A percentile compares a stretch with the other conserved stretches of the same genome.
Evolutionary conservation across 2,797 vertebrate species (phyloP).

Genomic region (Buphagus erythrorhynchus): DNA sequence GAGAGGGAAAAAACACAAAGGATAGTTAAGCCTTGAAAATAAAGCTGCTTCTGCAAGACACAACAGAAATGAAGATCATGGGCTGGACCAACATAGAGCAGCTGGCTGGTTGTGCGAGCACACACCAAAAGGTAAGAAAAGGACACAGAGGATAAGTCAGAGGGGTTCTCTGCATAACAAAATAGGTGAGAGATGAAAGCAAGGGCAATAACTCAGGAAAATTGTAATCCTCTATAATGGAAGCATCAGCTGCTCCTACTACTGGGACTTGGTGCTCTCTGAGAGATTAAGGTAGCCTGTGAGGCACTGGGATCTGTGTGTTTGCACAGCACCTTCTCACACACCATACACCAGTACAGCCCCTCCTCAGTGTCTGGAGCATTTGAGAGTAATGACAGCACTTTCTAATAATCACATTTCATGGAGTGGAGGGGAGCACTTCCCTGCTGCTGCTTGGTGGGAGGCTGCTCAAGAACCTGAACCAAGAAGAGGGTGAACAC

Average conservation of each 20-base stretch:
- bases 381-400: not conserved
- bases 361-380: not conserved
- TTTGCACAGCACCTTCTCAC: not conserved
- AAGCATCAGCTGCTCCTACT: not conserved
- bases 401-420: not conserved
- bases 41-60: conserved; percentile 1
- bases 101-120: not conserved
- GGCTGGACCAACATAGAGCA: not conserved
- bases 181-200: not conserved
- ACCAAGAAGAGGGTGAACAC: not conserved
- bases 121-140: not conserved
- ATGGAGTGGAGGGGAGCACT: not conserved
- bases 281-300: not conserved
- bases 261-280: not conserved
- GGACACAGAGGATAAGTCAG: not conserved
- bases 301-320: not conserved
- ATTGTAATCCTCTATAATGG: not conserved
- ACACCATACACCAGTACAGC: not conserved
- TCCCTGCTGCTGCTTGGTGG: not conserved
- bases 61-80: not conserved
- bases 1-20: conserved; percentile 4
- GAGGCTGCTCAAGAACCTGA: not conserved
- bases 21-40: not conserved
- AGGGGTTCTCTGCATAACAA: not conserved
- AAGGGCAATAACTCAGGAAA: not conserved